Base-by-base conservation (phyloP, 1,140 invertebrate species). In the Apis florea region DNA sequence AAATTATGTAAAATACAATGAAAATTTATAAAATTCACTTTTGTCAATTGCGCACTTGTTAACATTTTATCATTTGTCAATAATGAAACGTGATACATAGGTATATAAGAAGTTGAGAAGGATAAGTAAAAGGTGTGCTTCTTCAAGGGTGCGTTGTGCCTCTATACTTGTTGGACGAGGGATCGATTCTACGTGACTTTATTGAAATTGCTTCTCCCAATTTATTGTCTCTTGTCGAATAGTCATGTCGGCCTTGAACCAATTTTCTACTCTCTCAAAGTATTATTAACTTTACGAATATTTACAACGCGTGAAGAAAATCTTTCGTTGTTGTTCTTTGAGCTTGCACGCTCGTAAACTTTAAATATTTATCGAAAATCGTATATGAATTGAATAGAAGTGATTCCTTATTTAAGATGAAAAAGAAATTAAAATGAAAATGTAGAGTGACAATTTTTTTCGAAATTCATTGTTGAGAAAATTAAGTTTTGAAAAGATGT, bases 121-220 rank as follows among this genome's bases (percentile, higher is more conserved):
- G 53, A 59, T 11, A 54, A 24, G n/a, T 49, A 59, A 61, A 69
- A 70, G 76, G 24, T 15, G 13, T 47, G 72, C 5, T 69, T 11
- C 73, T 53, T 17, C 21, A 31, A 8, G 64, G 64, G 40, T 59
- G 71, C 61, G 31, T 58, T 24, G 63, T 6, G 53, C 9, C 17
- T 40, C 13, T n/a, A 4, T 68, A 61, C 47, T 54, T 64, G 53
- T 69, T 47, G 26, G 31, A 13, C 15, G 12, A 69, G 51, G 58
- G 66, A 82, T 83, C 81, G 81, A 83, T 83, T 19, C 26, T 21
- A 67, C 54, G 54, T 69, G 81, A 79, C n/a, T 54, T 79, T 79
- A 85, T 80, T 84, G 83, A 79, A 84, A 79, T 79, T 58, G 61
- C 75, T 71, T 58, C 61, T 61, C 24, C 40, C 53, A 17, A 26